Evolutionary conservation across 1,140 invertebrate species (phyloP), one percentile per base, ranked within the genome.

Genomic region (Calycopis cecrops): DNA sequence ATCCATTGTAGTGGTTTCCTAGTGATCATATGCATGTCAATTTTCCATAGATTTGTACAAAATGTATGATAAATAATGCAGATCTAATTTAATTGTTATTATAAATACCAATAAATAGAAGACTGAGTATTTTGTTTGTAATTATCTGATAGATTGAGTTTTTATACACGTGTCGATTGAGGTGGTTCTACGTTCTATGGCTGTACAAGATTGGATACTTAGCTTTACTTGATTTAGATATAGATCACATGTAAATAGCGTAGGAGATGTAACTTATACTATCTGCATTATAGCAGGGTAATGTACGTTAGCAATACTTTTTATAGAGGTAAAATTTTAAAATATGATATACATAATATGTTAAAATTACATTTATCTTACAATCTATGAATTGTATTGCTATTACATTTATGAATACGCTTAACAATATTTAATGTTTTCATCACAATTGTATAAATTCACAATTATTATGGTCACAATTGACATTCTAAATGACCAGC

Each of bases 91-190:
- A 60, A 68, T 71, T 65, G 56, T 63, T 76, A 76, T 73, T 78
- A 73, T 70, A 69, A 62, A 72, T 65, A 73, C 69, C 79, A 76
- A 77, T 75, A 79, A 74, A 81, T 80, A 79, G 77, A 82, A 85
- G 82, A 85, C 79, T 83, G 82, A 85, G 70, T 71, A 69, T 73
- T 80, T 81, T 73, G 71, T 73, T 79, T 78, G 65, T 71, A 80
- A 76, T 78, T 79, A 69, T 77, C 79, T 76, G 68, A 55, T 75
- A 71, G 63, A 59, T 62, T 59, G 51, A 68, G 69, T 38, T 44
- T 53, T 21, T 53, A 40, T 52, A 18, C 33, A 69, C 60, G 48
- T 69, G 57, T 69, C 66, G 64, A 62, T 71, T 68, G 52, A 62
- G 48, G 51, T 49, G 47, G 52, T 60, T 35, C n/a, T 66, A 60